Evolutionary conservation across 2,888 invertebrate genomes (phyloP), one percentile per base, ranked within the genome.

Genomic region (Limnephilus lunatus): DNA sequence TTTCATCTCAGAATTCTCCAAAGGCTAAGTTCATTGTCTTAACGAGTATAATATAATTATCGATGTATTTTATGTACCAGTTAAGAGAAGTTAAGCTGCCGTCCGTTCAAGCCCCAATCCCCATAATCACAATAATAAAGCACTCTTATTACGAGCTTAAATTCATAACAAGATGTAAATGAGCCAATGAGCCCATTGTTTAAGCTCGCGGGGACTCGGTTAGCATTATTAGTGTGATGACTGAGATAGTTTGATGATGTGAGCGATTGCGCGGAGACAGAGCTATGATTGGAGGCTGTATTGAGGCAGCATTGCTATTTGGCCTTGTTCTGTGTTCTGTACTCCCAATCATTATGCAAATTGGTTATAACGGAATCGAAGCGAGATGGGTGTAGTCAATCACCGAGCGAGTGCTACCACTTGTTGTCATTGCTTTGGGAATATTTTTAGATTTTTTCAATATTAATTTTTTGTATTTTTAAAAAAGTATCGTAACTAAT

Each of bases 271-370:
- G 9, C 44, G 11, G 25, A 89, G 81, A 89, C 48, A 39, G 89
- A 81, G 35, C 89, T 81, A 89, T 81, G 89, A n/a, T 30, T 81
- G 89, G 81, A 44, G n/a, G 81, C 87, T 32, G 39, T n/a, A 15
- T 44, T 87, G 68, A n/a, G 68, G 68, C 68, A 68, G 68, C 68
- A 68, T 68, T 25, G 68, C 68, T 68, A 68, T 83, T 89, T 92
- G 93, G 89, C 92, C 93, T 92, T 93, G 81, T 91, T 93, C 91
- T 92, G 90, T 92, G 81, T 90, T 93, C 90, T 90, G 85, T 90
- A 68, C 90, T 90, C 87, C 89, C 93, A 89, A 93, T 93, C 92
- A 92, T 93, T 93, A 93, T 93, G 93, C 93, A 93, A 93, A 93
- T 93, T 93, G 93, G 86, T 90, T 91, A 90, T 93, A 93, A 93